Evolutionary conservation across 1,140 invertebrate genomes (phyloP), one percentile per base, ranked within the genome.

Genomic region (Ectropis grisescens): DNA sequence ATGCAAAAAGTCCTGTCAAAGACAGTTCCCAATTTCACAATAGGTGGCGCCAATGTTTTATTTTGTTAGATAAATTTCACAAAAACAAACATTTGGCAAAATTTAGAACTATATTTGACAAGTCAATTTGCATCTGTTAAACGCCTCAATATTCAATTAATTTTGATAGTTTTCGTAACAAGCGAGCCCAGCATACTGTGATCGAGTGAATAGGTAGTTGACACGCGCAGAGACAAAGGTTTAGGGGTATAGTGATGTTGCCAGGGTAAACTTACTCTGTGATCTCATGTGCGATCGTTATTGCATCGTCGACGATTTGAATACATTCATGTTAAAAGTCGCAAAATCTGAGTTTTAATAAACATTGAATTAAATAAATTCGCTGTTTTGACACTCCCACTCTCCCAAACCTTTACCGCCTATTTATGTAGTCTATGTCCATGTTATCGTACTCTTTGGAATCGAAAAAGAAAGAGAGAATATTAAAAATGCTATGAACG

Each of bases 241-340:
- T 46, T 26, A 32, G 39, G 47, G 45, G 52, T 51, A 37, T 52
- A 51, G 56, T 76, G 57, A 65, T 67, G n/a, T 64, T 58, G 69
- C 69, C 65, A 74, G 69, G 66, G 64, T 74, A 57, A 59, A 49
- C 47, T 38, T 75, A 65, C 70, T 66, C 71, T 79, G 74, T 79
- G 74, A 79, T 79, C 74, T 79, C 74, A 79, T 61, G 61, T 62
- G 62, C 68, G 71, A 57, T 62, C 70, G 62, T 61, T 68, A 56
- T 45, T 57, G 56, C 54, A 65, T 48, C 49, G 41, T 45, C 42
- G 55, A 54, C 48, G 47, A 45, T 55, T 45, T 51, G 44, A 45
- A 45, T 51, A 44, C 33, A 44, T 47, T 58, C 48, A 43, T 53
- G 47, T 56, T 35, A 47, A n/a, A 58, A 58, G 62, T 67, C 59